These are phyloP conservation scores for Engraulis encrasicolus DNA, from an alignment of 2,113 vertebrate genomes.

Conservation along the genomic window DNA sequence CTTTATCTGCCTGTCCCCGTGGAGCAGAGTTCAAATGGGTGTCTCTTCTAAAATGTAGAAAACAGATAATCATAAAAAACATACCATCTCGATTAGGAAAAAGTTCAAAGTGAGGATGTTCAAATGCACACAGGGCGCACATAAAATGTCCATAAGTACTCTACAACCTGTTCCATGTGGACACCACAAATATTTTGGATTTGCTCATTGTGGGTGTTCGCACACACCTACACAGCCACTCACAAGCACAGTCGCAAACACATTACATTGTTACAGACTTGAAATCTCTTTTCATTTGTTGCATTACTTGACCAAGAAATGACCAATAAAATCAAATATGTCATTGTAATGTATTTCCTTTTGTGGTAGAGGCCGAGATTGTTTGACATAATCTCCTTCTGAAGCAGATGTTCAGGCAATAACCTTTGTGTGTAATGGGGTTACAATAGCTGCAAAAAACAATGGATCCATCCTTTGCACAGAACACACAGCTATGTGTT, in stretches of 20 bases:
- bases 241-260: neutral
- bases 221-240: neutral
- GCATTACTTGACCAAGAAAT: neutral
- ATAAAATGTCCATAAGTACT: constrained; percentile 11
- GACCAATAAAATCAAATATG: neutral
- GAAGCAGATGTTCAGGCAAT: neutral
- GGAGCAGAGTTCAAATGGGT: neutral
- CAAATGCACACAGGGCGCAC: constrained; percentile 1
- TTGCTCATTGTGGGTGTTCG: neutral
- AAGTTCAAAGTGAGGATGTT: constrained; percentile 24
- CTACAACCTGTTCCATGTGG: neutral
- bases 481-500: neutral
- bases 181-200: constrained; percentile 21
- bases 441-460: neutral
- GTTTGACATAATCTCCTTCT: neutral
- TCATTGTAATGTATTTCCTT: neutral
- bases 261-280: neutral
- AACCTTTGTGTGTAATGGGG: neutral
- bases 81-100: constrained; percentile 24
- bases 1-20: neutral
- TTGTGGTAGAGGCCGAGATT: neutral
- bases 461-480: too few species aligned
- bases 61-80: constrained; percentile 31
- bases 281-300: neutral
- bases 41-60: constrained; percentile 26